Conservation (phyloP, 2,113 vertebrate genomes). For the Puffinus mauretanicus region DNA sequence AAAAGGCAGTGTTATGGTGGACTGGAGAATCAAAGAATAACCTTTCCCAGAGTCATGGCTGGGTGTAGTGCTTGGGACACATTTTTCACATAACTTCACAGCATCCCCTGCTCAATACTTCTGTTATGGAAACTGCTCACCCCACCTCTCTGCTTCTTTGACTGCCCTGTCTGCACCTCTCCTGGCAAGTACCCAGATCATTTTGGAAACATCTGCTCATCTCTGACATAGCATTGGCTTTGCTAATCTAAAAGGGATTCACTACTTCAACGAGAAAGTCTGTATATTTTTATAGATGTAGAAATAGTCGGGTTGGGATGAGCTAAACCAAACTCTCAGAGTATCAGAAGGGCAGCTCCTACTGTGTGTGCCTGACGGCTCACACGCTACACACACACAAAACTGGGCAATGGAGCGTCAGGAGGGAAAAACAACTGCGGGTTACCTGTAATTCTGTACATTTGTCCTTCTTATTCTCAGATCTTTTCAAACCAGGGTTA, state of each 20-base stretch:
- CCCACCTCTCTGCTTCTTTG: background rate
- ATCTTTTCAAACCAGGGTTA: background rate
- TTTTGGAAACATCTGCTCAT: background rate
- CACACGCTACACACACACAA: fast-evolving
- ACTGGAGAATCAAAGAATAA: background rate
- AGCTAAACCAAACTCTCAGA: background rate
- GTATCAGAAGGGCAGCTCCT: background rate
- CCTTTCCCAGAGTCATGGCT: background rate
- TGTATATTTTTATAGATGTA: background rate
- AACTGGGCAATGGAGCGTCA: background rate
- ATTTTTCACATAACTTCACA: background rate
- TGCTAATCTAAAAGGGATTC: background rate
- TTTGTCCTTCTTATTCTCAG: background rate
- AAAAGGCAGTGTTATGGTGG: background rate
- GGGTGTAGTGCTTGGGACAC: background rate
- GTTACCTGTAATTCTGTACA: background rate
- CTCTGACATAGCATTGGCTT: background rate
- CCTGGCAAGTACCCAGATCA: background rate
- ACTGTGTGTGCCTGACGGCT: fast-evolving
- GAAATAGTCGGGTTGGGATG: background rate
- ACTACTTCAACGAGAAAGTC: background rate
- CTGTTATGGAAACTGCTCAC: background rate
- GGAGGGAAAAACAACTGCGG: background rate
- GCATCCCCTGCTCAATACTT: background rate
- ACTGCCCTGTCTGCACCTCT: background rate